phyloP scores from a whole-genome alignment of 2,797 vertebrate genomes.

The Holocentrus rufus region DNA sequence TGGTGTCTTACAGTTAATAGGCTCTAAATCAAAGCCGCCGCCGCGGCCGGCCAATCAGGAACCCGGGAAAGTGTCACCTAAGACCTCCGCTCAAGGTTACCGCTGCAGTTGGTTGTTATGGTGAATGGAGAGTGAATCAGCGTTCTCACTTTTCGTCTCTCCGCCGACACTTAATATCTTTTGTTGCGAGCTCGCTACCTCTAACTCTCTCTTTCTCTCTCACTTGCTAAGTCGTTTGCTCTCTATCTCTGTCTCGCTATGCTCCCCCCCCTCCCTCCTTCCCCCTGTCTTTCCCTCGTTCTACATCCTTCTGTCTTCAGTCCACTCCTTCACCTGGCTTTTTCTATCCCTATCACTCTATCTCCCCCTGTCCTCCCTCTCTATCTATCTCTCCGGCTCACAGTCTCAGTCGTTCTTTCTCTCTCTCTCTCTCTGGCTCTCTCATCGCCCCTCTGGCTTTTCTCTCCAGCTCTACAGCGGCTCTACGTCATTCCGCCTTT shows the following conservation, averaged over 20 bases:
- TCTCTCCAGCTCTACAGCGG: conserved; percentile 9
- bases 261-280: conserved; percentile 5
- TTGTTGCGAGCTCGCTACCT: conserved; percentile 24
- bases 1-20: conserved; percentile 70
- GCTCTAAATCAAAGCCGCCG: conserved; percentile 68
- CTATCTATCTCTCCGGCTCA: conserved; percentile 21
- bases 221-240: conserved; percentile 21
- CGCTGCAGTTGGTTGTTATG: conserved; percentile 15
- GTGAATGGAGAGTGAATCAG: conserved; percentile 24
- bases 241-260: not conserved
- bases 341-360: conserved; percentile 16
- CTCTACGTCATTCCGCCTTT: conserved; percentile 36
- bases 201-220: too few relatives aligned
- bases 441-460: conserved; percentile 3
- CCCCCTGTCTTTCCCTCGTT: conserved; percentile 12
- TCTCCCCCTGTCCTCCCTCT: conserved; percentile 15
- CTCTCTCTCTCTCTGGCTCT: conserved; percentile 22
- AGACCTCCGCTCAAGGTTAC: conserved; percentile 69
- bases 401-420: conserved; percentile 39
- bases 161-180: conserved; percentile 41
- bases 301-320: conserved; percentile 38
- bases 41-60: conserved; percentile 52
- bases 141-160: conserved; percentile 32
- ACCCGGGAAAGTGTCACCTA: conserved; percentile 49
- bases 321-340: conserved; percentile 33